Evolutionary conservation across 2,113 vertebrate species (phyloP), one percentile per base, ranked within the genome.

Genomic region (Dunckerocampus dactyliophorus): DNA sequence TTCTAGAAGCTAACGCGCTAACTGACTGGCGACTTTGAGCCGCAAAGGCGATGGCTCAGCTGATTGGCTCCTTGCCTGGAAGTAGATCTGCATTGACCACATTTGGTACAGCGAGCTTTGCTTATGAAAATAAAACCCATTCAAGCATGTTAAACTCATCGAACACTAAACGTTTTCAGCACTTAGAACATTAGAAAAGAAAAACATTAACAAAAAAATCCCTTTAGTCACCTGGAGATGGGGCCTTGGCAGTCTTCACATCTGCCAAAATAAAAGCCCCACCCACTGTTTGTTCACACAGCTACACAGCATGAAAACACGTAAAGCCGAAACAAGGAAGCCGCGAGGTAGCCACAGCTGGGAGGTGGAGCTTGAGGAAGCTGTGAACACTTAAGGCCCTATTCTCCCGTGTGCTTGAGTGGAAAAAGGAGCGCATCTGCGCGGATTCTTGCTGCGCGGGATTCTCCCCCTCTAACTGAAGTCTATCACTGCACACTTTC

Each of bases 131-230:
- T 55, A 34, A 34, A 34, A 34, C 31, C 24, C 21, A 43, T 20
- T 20, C n/a, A 24, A 53, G 12, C 17, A 4, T 15, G 31, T 34
- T 34, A 34, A 34, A 34, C 31, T 34, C 13, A 24, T 71, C 78
- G 67, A 82, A 78, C 66, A 80, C 70, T 65, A 28, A 74, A 77
- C 85, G 57, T 64, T 62, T 79, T 82, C 8, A 87, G 78, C 82
- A 82, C 84, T 89, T 79, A 83, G 74, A 84, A 80, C 54, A 72
- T 77, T 63, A 64, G 6, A 76, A 71, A 84, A 58, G 20, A 79
- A 70, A 78, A 55, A 68, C 37, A 1, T 22, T 60, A 62, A 67
- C 3, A 46, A 60, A 56, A 56, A 39, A 56, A 19, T 37, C 34
- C 53, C 53, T 15, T 56, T 42, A 19, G 17, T 55, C 17, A 37